These are phyloP conservation scores for Eutrigla gurnardus DNA, from an alignment of 2,797 vertebrate genomes.

Conservation along the genomic window DNA sequence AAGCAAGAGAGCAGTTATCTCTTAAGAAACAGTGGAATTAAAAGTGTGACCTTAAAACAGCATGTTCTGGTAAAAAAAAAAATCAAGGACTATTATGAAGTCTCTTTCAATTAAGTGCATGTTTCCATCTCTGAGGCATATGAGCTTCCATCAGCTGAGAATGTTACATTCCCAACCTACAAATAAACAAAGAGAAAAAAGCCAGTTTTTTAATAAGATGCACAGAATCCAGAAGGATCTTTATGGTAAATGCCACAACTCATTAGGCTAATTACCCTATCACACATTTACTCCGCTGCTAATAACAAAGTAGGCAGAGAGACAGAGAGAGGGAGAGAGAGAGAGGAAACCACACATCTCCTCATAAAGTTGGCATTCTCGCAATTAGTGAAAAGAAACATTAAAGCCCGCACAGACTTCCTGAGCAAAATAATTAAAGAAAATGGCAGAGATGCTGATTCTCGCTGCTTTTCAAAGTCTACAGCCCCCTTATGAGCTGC, in stretches of 20 bases:
- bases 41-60: constrained; percentile 48
- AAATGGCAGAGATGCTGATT: constrained; percentile 72
- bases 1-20: constrained; percentile 32
- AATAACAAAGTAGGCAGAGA: constrained; percentile 76
- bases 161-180: constrained; percentile 41
- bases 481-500: constrained; percentile 46
- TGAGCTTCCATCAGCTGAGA: constrained; percentile 42
- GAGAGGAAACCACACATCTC: constrained; percentile 74
- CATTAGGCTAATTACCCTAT: constrained; percentile 86
- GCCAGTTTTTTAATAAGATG: constrained; percentile 76
- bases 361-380: constrained; percentile 76
- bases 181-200: constrained; percentile 74
- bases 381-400: constrained; percentile 82
- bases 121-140: constrained; percentile 58
- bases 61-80: constrained; percentile 26
- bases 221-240: constrained; percentile 75
- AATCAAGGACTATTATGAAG: constrained; percentile 41
- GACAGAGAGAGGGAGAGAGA: constrained; percentile 54
- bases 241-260: constrained; percentile 83
- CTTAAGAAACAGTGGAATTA: constrained; percentile 27
- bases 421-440: constrained; percentile 71
- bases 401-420: constrained; percentile 76
- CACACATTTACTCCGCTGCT: constrained; percentile 81
- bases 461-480: constrained; percentile 57
- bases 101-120: constrained; percentile 63